These are phyloP conservation scores for Junco hyemalis DNA, from an alignment of 2,113 vertebrate species.

Conservation along the genomic window DNA sequence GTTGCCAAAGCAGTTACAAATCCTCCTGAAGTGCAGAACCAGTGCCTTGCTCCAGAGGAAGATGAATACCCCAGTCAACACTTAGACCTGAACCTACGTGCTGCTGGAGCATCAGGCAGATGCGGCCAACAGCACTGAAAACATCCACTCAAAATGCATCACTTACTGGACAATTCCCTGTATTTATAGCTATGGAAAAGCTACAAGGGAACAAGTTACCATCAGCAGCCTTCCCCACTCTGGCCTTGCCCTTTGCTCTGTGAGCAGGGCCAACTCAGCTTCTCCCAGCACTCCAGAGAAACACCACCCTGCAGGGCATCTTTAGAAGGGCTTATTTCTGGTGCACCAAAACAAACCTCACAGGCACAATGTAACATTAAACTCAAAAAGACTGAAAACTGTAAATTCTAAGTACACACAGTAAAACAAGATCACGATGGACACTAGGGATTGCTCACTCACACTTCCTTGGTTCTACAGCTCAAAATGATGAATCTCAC, in stretches of 20 bases:
- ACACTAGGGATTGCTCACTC: neutral
- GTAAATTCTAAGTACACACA: neutral
- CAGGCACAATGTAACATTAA: neutral
- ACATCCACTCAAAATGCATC: neutral
- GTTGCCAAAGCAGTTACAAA: neutral
- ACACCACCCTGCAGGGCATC: neutral
- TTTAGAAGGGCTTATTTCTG: neutral
- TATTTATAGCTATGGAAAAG: neutral
- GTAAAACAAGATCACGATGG: neutral
- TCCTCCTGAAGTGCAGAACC: neutral
- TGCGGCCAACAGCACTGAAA: neutral
- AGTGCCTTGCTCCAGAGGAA: neutral
- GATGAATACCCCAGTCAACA: neutral
- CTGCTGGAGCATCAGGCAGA: neutral
- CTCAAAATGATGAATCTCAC: neutral
- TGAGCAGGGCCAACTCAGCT: neutral
- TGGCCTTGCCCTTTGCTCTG: neutral
- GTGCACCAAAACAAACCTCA: neutral
- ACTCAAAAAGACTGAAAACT: neutral
- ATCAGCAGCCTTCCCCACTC: neutral
- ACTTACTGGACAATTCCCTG: neutral
- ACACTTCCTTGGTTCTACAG: neutral
- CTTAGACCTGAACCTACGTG: neutral
- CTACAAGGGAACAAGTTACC: neutral
- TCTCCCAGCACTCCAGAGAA: neutral